phyloP scores from a whole-genome alignment of 1,140 invertebrate genomes.

The Pissodes strobi region DNA sequence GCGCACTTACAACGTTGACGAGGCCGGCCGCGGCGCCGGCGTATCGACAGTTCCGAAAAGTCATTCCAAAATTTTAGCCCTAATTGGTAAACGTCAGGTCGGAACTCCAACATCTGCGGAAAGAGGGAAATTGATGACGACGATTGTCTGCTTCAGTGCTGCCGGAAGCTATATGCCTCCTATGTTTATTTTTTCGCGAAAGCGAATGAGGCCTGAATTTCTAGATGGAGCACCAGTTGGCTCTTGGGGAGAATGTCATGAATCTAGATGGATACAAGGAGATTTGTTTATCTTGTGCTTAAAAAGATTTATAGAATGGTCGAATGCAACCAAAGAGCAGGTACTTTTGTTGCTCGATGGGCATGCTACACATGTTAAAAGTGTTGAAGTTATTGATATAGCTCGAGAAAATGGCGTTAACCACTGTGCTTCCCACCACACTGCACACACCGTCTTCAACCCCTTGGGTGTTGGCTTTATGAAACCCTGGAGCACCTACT shows the following conservation, averaged over 20 bases:
- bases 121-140: conserved; percentile 49
- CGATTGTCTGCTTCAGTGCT: conserved; percentile 53
- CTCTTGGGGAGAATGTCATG: too few species aligned
- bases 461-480: too few species aligned
- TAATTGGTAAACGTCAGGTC: conserved; percentile 55
- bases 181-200: conserved; percentile 46
- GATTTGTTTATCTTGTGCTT: conserved; percentile 41
- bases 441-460: too few species aligned
- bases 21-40: too few species aligned
- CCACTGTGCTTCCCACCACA: background rate
- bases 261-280: conserved; percentile 50
- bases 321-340: background rate
- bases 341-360: too few species aligned
- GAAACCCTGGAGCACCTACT: too few species aligned
- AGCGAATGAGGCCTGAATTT: conserved; percentile 40
- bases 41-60: too few species aligned
- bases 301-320: background rate
- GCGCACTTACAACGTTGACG: too few species aligned
- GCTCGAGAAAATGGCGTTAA: too few species aligned
- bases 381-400: too few species aligned
- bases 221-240: conserved; percentile 32
- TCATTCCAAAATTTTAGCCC: too few species aligned
- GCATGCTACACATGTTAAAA: too few species aligned
- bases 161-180: conserved; percentile 44
- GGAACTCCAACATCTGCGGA: conserved; percentile 51